Conservation (phyloP, 2,113 vertebrate genomes). For the Bos indicus region DNA sequence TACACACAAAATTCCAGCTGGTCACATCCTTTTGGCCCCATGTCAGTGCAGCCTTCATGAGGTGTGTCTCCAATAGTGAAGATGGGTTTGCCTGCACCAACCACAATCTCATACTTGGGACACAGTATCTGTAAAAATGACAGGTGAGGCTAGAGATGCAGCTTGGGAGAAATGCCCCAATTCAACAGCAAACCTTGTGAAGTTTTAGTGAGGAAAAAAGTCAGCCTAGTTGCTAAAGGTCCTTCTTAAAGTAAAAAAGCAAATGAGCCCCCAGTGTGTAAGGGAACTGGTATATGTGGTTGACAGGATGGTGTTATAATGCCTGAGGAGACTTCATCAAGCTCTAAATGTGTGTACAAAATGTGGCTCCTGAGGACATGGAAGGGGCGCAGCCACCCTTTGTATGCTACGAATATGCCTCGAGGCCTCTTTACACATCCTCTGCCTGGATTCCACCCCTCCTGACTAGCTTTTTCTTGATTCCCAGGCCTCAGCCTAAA, state of each 20-base stretch:
- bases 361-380: not conserved
- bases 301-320: not conserved
- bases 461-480: not conserved
- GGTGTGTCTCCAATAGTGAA: not conserved
- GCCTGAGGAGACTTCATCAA: not conserved
- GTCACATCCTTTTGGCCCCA: not conserved
- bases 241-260: not conserved
- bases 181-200: not conserved
- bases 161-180: not conserved
- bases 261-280: not conserved
- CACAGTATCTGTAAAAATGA: not conserved
- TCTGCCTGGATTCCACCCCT: not conserved
- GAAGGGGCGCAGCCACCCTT: not conserved
- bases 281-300: not conserved
- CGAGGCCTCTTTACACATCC: not conserved
- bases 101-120: not conserved
- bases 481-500: not conserved
- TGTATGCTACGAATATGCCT: not conserved
- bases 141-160: not conserved
- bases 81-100: not conserved
- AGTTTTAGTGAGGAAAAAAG: not conserved
- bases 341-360: not conserved
- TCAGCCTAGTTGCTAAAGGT: not conserved
- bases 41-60: not conserved
- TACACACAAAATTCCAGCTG: not conserved